These are phyloP conservation scores for Takifugu rubripes DNA, from an alignment of 2,797 vertebrate species.

Conservation along the genomic window DNA sequence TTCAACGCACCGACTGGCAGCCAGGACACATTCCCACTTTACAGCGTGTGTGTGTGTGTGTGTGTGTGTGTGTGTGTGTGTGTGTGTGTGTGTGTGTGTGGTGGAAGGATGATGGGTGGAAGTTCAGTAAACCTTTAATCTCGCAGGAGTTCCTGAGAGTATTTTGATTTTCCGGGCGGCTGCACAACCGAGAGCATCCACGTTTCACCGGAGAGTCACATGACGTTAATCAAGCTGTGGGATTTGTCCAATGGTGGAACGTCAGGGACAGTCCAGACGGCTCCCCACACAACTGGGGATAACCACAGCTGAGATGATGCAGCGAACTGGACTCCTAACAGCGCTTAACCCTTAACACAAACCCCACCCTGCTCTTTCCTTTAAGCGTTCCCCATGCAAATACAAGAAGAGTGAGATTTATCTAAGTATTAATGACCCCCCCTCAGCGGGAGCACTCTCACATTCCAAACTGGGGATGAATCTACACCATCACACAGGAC, in stretches of 20 bases:
- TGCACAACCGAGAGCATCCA: neutral
- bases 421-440: too few relatives aligned
- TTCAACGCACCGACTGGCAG: constrained; percentile 28
- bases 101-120: constrained; percentile 3
- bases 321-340: constrained; percentile 3
- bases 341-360: constrained; percentile 30
- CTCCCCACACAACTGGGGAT: too few relatives aligned
- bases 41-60: constrained; percentile 15
- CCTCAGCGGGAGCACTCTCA: too few relatives aligned
- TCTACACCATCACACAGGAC: too few relatives aligned
- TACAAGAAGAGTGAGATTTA: too few relatives aligned
- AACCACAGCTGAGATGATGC: too few relatives aligned
- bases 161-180: constrained; percentile 20
- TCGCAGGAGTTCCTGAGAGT: constrained; percentile 49
- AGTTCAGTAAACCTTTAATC: constrained; percentile 53
- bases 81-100: constrained; percentile 10
- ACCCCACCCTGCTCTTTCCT: constrained; percentile 6
- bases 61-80: neutral
- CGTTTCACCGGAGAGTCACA: neutral
- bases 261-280: too few relatives aligned
- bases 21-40: constrained; percentile 38
- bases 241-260: neutral
- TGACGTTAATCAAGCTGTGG: constrained; percentile 1
- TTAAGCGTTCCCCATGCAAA: too few relatives aligned
- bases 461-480: too few relatives aligned